Base-by-base conservation (phyloP, 2,797 vertebrate species). In the Cryptoblepharus egeriae region DNA sequence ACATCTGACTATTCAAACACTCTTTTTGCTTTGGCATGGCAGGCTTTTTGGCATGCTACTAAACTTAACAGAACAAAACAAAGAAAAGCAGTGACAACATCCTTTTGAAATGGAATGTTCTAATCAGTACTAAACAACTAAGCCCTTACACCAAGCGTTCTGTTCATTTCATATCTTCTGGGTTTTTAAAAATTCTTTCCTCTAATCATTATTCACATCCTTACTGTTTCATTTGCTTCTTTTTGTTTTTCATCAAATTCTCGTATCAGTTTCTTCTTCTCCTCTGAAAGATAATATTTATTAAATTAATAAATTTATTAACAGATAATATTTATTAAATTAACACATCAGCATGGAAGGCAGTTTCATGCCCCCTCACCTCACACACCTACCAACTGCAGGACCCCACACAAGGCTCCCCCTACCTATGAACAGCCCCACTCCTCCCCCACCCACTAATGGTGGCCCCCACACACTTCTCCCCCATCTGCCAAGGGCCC, bases 211-310 rank as follows among this genome's bases (percentile, higher is more conserved):
- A 68, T 61, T 35, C 32, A 76, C 7, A 3, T 10, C 39, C 94
- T 97, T 93, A 99, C 98, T 93, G 98, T 96, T 97, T 99, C 98
- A 79, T 97, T 97, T 85, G 98, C 97, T 91, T 99, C 98, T 52
- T 96, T 97, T 7, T 96, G 95, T 52, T 97, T 97, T 93, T 98
- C 98, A 91, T 99, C 98, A 55, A 99, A 99, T 77, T 94, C 95
- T 91, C 98, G 95, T 84, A 98, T 89, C 84, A 98, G 77, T 86
- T 96, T 97, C 94, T 98, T 99, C 95, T 96, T 98, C 92, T 99
- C 98, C 91, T 99, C 98, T 99, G 92, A 12, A 90, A 93, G 30
- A 74, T 30, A 84, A 71, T 42, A 3, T 28, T 0, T n/a, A 15
- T 45, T 12, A 69, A 88, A n/a, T 55, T n/a, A 81, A 57, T n/a